Evolutionary conservation across 2,113 vertebrate genomes (phyloP).

Genomic region (Lipophrys pholis): DNA sequence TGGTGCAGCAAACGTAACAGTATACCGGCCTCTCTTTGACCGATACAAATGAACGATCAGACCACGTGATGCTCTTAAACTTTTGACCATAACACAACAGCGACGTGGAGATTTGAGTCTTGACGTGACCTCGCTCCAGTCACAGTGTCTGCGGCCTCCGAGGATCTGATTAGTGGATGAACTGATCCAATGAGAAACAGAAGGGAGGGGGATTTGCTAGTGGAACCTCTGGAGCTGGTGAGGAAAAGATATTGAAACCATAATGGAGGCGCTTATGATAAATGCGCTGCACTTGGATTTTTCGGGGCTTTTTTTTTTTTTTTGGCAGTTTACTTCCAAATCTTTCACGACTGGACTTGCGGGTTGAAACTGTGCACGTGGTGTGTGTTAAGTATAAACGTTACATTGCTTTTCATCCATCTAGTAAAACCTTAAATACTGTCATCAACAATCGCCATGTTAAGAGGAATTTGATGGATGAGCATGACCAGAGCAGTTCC

Average conservation of each 20-base stretch:
- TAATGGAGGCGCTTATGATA: conserved; percentile 45
- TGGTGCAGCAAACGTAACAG: conserved; percentile 31
- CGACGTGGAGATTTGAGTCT: conserved; percentile 35
- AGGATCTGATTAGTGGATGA: conserved; percentile 51
- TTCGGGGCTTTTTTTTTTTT: conserved; percentile 8
- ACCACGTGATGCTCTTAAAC: conserved; percentile 38
- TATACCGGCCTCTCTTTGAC: conserved; percentile 50
- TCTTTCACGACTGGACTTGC: conserved; percentile 38
- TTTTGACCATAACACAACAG: conserved; percentile 42
- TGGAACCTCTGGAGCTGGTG: conserved; percentile 38
- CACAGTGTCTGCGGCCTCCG: conserved; percentile 30
- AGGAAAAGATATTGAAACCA: conserved; percentile 34
- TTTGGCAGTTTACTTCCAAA: conserved; percentile 38
- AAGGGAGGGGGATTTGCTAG: conserved; percentile 47
- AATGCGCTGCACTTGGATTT: conserved; percentile 34
- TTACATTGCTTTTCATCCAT: conserved; percentile 47
- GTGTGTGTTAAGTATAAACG: conserved; percentile 54
- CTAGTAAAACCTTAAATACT: conserved; percentile 54
- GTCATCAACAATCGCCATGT: conserved; percentile 55
- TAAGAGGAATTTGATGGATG: conserved; percentile 50
- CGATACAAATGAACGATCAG: conserved; percentile 51
- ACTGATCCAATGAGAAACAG: conserved; percentile 65
- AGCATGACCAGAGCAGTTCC: conserved; percentile 17
- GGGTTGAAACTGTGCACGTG: conserved; percentile 35
- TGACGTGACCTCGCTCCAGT: conserved; percentile 54